Base-by-base conservation (phyloP, 2,113 vertebrate genomes). In the Bufo gargarizans region DNA sequence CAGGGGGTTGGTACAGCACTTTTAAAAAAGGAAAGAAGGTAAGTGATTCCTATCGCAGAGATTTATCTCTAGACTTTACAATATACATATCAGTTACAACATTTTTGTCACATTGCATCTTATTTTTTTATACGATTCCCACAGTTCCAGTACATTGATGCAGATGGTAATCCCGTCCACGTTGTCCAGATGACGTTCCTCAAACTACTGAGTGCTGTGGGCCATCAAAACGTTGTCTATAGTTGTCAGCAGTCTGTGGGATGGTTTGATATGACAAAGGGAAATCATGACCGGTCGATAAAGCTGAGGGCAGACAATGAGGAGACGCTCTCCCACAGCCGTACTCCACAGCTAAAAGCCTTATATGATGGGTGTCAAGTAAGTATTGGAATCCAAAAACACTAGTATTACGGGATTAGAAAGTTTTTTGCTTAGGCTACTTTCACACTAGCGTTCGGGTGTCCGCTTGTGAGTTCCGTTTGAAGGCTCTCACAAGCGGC, bases 121-220 rank as follows among this genome's bases (percentile, higher is more conserved):
- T 76, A 0, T 11, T 33, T 79, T 56, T 22, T 79, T 9, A 13
- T 77, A n/a, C 19, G 12, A 22, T 76, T 59, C 22, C 55, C 8
- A 2, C 76, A 99, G 98, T 97, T 99, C 91, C 96, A 95, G 86
- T 99, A 99, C 56, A 93, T 91, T 77, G 98, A 98, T 19, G 93
- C 93, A 0, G 96, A 97, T 0, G 97, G 96, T 45, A 94, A 93
- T 20, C 92, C 96, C 0, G 95, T 99, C 3, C 95, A 93, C 0
- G 94, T 97, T 74, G 95, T 98, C 0, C 98, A 99, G 88, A 89
- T 99, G 91, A 98, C 95, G 88, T 99, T 99, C 94, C 94, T 99
- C 78, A 97, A 97, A 55, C 90, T 99, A 76, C 93, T 99, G 88
- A 99, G 97, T 0, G 96, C 96, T 84, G 88, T 92, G 0, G 96